Base-by-base conservation (phyloP, 2,113 vertebrate species). In the Stigmatopora nigra region DNA sequence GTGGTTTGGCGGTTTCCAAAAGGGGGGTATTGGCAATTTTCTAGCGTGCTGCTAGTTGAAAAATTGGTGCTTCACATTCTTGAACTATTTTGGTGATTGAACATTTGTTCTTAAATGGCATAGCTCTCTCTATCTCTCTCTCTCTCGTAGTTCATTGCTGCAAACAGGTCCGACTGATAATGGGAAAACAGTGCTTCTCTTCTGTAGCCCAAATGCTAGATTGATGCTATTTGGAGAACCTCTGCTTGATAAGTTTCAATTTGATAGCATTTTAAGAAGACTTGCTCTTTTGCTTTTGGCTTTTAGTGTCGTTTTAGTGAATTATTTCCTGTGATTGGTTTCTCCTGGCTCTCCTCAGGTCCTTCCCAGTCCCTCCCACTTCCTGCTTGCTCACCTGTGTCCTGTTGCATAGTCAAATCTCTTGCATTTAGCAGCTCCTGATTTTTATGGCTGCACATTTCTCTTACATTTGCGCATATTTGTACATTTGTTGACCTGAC, bases 31-130 rank as follows among this genome's bases (percentile, higher is more conserved):
- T 49, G 75, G 75, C 5, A 31, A 8, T 56, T 56, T 22, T 56
- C 22, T 31, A 15, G 22, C 22, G 53, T 31, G 53, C 79, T 75
- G 76, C 79, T 72, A 72, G 80, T 76, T 63, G 59, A 64, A 81
- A 78, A 78, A 78, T 71, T 78, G 81, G 84, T 84, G 81, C 84
- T 88, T 85, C 69, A 82, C 78, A 78, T 85, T 72, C 72, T 71
- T 70, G 71, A 67, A 81, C 70, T 72, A 68, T 71, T 82, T 80
- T 77, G 76, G 75, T 77, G 70, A 71, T 78, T 61, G 68, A 75
- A 65, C 78, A 78, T 80, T 77, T 78, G 80, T 82, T 82, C 75
- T 82, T 16, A 14, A 11, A 35, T 86, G 82, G 84, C 82, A 71
- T 73, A 72, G 84, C 64, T 69, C 25, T 31, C 25, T 31, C 25